Base-by-base conservation (phyloP, 2,113 vertebrate species). In the Rhabdomys dilectus region DNA sequence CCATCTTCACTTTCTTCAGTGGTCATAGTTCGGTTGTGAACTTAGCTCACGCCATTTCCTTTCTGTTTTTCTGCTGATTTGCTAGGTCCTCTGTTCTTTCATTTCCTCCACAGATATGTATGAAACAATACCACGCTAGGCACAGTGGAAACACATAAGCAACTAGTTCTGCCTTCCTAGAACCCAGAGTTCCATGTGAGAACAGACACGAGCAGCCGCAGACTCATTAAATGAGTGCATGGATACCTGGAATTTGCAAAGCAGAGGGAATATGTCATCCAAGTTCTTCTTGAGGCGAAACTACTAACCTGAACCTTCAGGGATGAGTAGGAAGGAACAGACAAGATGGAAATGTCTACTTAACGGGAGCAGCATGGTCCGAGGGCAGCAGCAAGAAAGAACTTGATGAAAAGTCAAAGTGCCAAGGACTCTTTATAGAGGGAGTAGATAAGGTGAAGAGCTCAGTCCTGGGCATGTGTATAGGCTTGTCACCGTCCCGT, bases 311-410 rank as follows among this genome's bases (percentile, higher is more conserved):
- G 88, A 89, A 36, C 21, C 77, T 84, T 66, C 26, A 87, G 89
- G 26, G 24, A 68, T 53, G 89, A 72, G 5, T 21, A 70, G 36
- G 13, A 62, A 88, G 87, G 12, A 42, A 39, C 17, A 15, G 15
- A 58, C 36, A 34, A 34, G 39, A 36, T 53, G 4, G 24, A 2
- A 10, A 7, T 10, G 22, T 88, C 45, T 85, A 2, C 64, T 5
- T 45, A 42, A 22, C 26, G 31, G 19, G n/a, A 42, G 12, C 6
- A 7, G 0, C 8, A 0, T 66, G 70, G n/a, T 31, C 53, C 29
- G 42, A 12, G 64, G 53, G n/a, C 39, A 58, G 45, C 73, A 36
- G 51, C 42, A 56, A 78, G 73, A 51, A 62, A n/a, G 7, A 87
- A 13, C 22, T 21, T 80, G 3, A 17, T 58, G 45, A 91, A 87